These are phyloP conservation scores for Mimachlamys varia DNA, from an alignment of 2,888 invertebrate genomes.

Conservation along the genomic window DNA sequence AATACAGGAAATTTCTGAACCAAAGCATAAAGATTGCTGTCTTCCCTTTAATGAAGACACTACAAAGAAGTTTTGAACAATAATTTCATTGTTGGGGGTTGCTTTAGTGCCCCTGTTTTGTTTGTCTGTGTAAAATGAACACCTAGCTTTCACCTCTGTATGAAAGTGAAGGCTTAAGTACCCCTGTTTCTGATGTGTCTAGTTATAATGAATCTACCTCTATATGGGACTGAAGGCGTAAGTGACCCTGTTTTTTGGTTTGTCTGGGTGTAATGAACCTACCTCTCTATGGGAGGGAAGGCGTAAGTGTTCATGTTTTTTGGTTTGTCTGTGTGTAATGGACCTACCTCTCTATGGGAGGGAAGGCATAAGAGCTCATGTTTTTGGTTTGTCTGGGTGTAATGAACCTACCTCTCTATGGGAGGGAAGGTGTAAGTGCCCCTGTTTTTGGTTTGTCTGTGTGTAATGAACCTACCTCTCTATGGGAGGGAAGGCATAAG, in stretches of 20 bases:
- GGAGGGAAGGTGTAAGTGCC: background rate
- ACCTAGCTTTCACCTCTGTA: no score
- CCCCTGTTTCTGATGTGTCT: no score
- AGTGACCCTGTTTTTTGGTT: no score
- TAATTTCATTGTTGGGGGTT: no score
- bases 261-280: constrained; percentile 12
- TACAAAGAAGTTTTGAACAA: no score
- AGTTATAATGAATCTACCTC: no score
- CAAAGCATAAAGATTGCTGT: no score
- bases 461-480: background rate
- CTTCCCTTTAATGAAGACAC: no score
- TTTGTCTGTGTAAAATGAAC: no score
- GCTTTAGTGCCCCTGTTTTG: no score
- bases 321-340: constrained; percentile 10
- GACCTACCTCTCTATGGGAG: constrained; percentile 60
- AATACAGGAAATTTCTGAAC: background rate
- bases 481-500: background rate
- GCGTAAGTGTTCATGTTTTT: constrained; percentile 61
- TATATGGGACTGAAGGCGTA: background rate
- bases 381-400: constrained; percentile 4
- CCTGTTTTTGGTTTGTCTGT: background rate
- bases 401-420: constrained; percentile 60
- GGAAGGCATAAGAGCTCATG: background rate
- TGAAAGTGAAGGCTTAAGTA: no score
- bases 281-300: constrained; percentile 75